A percentile compares a stretch with the other conserved stretches of the same genome.
phyloP scores from a whole-genome alignment of 2,888 invertebrate species.

The Temnothorax unifasciatus region DNA sequence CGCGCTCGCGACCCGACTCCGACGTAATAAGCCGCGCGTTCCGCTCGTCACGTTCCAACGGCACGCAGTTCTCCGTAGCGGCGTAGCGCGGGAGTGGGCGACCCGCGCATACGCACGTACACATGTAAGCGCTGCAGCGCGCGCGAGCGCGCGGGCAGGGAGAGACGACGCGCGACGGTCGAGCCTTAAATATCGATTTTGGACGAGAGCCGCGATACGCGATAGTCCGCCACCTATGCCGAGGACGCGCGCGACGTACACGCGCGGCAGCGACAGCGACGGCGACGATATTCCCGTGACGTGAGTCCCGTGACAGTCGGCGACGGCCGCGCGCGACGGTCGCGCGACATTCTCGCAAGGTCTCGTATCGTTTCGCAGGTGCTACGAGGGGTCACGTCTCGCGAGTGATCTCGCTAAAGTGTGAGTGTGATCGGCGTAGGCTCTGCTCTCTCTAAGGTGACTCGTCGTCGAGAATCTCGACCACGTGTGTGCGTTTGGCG shows the following conservation, averaged over 20 bases:
- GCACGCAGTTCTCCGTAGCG: conserved; percentile 58
- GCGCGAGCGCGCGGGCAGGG: conserved; percentile 67
- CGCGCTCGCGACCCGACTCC: not conserved
- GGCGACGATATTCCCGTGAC: not conserved
- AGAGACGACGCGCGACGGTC: conserved; percentile 78
- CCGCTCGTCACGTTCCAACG: not conserved
- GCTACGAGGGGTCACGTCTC: not conserved
- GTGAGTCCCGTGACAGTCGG: conserved; percentile 25
- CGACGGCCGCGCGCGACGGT: conserved; percentile 35
- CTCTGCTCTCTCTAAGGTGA: conserved; percentile 19
- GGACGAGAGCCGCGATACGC: conserved; percentile 74
- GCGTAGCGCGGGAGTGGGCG: conserved; percentile 20
- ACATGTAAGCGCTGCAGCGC: not conserved
- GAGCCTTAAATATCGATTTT: conserved; percentile 84
- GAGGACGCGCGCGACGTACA: conserved; percentile 37
- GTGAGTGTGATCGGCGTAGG: not conserved
- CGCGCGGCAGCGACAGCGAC: conserved; percentile 10
- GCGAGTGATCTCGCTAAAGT: not conserved
- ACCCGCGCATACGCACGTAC: not conserved
- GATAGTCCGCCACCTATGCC: conserved; percentile 60
- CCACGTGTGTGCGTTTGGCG: conserved; percentile 68
- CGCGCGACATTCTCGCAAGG: not conserved
- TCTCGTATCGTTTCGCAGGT: not conserved
- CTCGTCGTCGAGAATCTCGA: conserved; percentile 60
- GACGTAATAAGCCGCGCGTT: conserved; percentile 61